Conservation (phyloP, 2,113 vertebrate species). For the Hiodon tergisus region DNA sequence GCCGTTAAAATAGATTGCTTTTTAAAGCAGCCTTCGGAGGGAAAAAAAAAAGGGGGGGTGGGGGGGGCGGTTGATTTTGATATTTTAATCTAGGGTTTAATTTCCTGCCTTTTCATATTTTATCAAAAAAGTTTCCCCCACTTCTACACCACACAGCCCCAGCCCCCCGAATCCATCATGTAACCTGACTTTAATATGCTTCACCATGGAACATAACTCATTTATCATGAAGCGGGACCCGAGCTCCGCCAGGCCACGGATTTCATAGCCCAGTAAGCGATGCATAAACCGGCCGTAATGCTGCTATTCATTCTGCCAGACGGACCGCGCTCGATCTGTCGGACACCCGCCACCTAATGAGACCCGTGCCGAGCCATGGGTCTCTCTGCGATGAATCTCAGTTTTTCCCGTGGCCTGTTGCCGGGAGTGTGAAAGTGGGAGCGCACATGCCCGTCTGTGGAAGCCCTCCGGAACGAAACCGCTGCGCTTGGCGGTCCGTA, state of each 20-base stretch:
- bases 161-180: conserved; percentile 49
- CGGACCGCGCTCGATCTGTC: conserved; percentile 39
- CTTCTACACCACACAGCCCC: conserved; percentile 29
- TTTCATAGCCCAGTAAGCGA: conserved; percentile 57
- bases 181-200: conserved; percentile 62
- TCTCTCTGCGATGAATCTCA: conserved; percentile 38
- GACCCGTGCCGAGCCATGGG: conserved; percentile 20
- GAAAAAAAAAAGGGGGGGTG: conserved; percentile 20
- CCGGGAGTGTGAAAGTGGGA: background rate
- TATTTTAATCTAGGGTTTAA: conserved; percentile 61
- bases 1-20: conserved; percentile 51
- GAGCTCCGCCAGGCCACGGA: conserved; percentile 45
- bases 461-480: background rate
- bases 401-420: conserved; percentile 20
- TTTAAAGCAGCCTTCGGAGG: conserved; percentile 50
- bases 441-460: background rate
- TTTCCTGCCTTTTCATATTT: conserved; percentile 65
- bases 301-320: conserved; percentile 52
- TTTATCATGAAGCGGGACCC: conserved; percentile 52
- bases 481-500: no score
- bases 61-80: conserved; percentile 43
- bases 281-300: conserved; percentile 45
- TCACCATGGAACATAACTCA: conserved; percentile 51
- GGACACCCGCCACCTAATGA: conserved; percentile 26
- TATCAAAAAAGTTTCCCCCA: conserved; percentile 38